Conservation (phyloP, 2,797 vertebrate genomes). For the Diplodus sargus region DNA sequence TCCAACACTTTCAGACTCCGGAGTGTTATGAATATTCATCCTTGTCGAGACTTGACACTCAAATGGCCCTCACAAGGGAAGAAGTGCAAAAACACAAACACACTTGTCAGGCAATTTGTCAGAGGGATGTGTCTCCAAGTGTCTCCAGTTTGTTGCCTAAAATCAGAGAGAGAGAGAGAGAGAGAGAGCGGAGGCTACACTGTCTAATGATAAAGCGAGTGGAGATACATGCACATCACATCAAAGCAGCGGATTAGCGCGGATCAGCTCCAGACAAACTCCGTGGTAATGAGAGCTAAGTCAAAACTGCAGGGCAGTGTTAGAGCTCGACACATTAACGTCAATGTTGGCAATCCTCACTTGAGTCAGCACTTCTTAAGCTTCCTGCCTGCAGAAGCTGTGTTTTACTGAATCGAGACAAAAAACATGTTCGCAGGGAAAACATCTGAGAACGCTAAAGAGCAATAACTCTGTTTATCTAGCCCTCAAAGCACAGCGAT, state of each 20-base stretch:
- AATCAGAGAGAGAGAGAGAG: conserved; percentile 32
- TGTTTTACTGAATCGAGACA: conserved; percentile 32
- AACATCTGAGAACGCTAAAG: neutral
- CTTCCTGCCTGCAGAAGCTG: conserved; percentile 6
- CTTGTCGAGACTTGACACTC: neutral
- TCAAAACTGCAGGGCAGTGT: conserved; percentile 55
- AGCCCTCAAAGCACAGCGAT: neutral
- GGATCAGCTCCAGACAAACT: conserved; percentile 69
- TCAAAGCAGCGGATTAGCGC: conserved; percentile 71
- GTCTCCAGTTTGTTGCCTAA: conserved; percentile 50
- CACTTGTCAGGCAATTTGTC: conserved; percentile 28
- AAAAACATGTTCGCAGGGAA: conserved; percentile 15
- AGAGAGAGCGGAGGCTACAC: conserved; percentile 29
- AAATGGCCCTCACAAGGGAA: neutral
- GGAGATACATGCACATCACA: conserved; percentile 49
- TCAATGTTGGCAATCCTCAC: conserved; percentile 38
- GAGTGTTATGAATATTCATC: neutral
- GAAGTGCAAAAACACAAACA: conserved; percentile 1
- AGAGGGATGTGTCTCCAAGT: conserved; percentile 16
- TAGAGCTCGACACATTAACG: conserved; percentile 33
- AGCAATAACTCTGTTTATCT: neutral
- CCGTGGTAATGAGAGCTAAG: conserved; percentile 59
- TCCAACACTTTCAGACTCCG: neutral
- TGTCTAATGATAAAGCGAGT: conserved; percentile 46
- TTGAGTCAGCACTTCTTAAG: conserved; percentile 63